These are phyloP conservation scores for Kradibia gibbosae DNA, from an alignment of 1,140 invertebrate species.

Conservation along the genomic window DNA sequence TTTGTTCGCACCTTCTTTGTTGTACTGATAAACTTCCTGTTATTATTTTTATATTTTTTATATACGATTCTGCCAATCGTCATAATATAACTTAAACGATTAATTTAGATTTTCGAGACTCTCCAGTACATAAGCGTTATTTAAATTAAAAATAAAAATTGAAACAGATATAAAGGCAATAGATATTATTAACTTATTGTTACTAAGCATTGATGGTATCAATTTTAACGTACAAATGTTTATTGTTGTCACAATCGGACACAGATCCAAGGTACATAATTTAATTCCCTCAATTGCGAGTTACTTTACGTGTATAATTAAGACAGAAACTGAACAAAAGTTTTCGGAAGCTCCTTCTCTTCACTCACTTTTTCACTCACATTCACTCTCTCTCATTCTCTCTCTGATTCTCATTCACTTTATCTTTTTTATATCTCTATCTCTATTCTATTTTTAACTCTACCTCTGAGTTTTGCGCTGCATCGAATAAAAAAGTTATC, in stretches of 20 bases:
- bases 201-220: slow-evolving; percentile 39
- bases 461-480: slow-evolving; percentile 5
- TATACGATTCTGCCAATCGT: slow-evolving; percentile 48
- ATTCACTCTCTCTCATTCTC: neutral
- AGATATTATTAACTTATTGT: slow-evolving; percentile 48
- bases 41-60: neutral
- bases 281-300: slow-evolving; percentile 44
- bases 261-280: slow-evolving; percentile 48
- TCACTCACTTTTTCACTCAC: neutral
- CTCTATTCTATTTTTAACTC: neutral
- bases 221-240: slow-evolving; percentile 43
- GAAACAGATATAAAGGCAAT: slow-evolving; percentile 41
- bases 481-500: slow-evolving; percentile 38
- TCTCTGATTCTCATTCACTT: neutral
- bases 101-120: slow-evolving; percentile 42
- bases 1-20: slow-evolving; percentile 26
- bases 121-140: slow-evolving; percentile 32
- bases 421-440: neutral
- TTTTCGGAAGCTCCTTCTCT: slow-evolving; percentile 7
- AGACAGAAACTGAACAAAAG: slow-evolving; percentile 30
- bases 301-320: slow-evolving; percentile 28
- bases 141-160: slow-evolving; percentile 40
- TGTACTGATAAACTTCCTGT: slow-evolving; percentile 35
- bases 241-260: slow-evolving; percentile 33
- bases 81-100: slow-evolving; percentile 43